Percentiles rank a stretch among this genome's conserved stretches.
Conservation (phyloP, 2,888 invertebrate genomes). For the Thymelicus sylvestris region DNA sequence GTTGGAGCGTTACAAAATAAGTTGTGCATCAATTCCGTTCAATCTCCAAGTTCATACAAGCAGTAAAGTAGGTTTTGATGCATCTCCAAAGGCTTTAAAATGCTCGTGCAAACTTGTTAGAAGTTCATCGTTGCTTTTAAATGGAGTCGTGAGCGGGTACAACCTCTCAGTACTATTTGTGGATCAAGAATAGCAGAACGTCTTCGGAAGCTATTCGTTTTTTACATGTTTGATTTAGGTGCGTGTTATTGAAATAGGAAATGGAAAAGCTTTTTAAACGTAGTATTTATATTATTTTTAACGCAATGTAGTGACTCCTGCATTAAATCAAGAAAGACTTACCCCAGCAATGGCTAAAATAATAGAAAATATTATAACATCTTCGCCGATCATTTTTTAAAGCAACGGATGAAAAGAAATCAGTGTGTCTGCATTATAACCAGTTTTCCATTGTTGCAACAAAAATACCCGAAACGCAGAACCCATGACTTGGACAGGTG, state of each 20-base stretch:
- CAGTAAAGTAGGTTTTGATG: constrained; percentile 27
- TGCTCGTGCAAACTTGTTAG: constrained; percentile 17
- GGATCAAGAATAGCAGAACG: background rate
- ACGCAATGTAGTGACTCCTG: too few species aligned
- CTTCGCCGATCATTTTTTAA: too few species aligned
- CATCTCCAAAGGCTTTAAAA: constrained; percentile 28
- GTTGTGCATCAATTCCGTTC: constrained; percentile 20
- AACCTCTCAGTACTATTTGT: constrained; percentile 12
- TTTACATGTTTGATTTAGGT: background rate
- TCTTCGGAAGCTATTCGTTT: background rate
- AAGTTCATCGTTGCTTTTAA: constrained; percentile 26
- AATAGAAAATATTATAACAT: too few species aligned
- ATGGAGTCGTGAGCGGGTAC: background rate
- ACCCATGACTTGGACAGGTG: too few species aligned
- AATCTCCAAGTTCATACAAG: constrained; percentile 26
- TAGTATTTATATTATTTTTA: too few species aligned
- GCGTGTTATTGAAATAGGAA: background rate
- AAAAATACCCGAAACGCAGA: too few species aligned
- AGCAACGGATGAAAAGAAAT: too few species aligned
- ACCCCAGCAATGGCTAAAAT: too few species aligned
- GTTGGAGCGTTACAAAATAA: constrained; percentile 14
- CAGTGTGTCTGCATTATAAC: too few species aligned
- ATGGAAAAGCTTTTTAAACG: background rate
- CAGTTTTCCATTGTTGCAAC: too few species aligned
- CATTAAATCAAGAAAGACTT: too few species aligned